Base-by-base conservation (phyloP, 2,113 vertebrate genomes). In the Pampusana beccarii region DNA sequence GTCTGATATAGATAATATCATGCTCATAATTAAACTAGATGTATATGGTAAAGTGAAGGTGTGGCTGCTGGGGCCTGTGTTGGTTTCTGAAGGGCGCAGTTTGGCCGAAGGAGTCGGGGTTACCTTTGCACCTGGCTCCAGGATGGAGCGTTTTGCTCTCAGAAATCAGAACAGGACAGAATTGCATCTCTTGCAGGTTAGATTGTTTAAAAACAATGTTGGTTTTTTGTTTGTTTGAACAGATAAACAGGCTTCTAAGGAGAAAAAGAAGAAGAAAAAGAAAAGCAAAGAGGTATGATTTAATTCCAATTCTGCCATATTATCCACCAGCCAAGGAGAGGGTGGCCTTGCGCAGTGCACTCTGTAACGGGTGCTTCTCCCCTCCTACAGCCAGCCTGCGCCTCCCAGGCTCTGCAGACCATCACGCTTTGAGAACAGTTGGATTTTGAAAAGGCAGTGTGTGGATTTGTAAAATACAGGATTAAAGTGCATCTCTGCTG, bases 201-300 rank as follows among this genome's bases (percentile, higher is more conserved):
- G 77, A 44, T 15, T 33, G 11, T 61, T 61, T 93, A 21, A 87
- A 90, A 28, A 5, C 24, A 77, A 7, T 33, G 18, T n/a, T 31
- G 25, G 8, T 16, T 61, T 48, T 33, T 11, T 82, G 34, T 80
- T 65, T 94, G 9, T 79, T 94, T 64, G 21, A 90, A 66, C 97
- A 99, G 99, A 99, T 89, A 99, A 99, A 93, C 96, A 96, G 18
- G 74, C 98, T 74, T 97, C 97, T 40, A 99, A 99, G 97, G 99
- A 99, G 95, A 99, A 99, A 51, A 99, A 99, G 97, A 99, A 99
- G 98, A 99, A 99, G 94, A 99, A 99, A 93, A 99, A 99, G 96
- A 99, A 98, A 85, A 94, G 85, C 97, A 99, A 98, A 98, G 99
- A 99, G 99, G 99, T 99, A 96, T 53, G 16, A 13, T 16, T 62